Evolutionary conservation across 2,113 vertebrate genomes (phyloP).

Genomic region (Nematolebias whitei): DNA sequence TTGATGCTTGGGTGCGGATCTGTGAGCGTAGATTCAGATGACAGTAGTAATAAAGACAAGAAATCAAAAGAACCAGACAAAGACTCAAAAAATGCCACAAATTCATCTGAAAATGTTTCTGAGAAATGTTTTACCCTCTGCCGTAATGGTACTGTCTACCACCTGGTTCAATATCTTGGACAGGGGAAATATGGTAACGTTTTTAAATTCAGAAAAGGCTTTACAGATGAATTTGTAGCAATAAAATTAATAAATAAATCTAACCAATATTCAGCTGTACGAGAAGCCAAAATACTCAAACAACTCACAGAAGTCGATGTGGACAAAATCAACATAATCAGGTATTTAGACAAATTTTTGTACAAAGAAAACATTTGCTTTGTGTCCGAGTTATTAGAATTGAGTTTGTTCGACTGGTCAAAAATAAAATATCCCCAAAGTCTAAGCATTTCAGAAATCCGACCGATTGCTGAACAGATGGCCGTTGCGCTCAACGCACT

Average conservation of each 20-base stretch:
- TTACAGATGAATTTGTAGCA: not conserved
- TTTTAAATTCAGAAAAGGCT: no score
- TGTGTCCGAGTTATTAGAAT: no score
- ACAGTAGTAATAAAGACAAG: no score
- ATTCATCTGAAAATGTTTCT: no score
- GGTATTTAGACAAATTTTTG: not conserved
- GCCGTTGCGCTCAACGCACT: not conserved
- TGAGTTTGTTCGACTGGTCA: not conserved
- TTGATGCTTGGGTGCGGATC: no score
- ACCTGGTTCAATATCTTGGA: not conserved
- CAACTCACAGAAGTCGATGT: not conserved
- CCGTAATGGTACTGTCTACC: no score
- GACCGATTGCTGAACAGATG: not conserved
- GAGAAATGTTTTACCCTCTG: no score
- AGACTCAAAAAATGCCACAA: no score
- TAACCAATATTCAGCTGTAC: no score
- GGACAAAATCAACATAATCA: not conserved
- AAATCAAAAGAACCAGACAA: no score
- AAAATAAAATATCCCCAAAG: not conserved
- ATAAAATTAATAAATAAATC: not conserved
- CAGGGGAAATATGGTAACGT: not conserved
- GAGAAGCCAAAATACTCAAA: not conserved
- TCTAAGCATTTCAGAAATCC: rapidly evolving
- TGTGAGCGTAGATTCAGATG: no score
- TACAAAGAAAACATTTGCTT: not conserved